A percentile compares a stretch with the other conserved stretches of the same genome.
These are phyloP conservation scores for Coelopa pilipes DNA, from an alignment of 2,888 invertebrate species.

Conservation along the genomic window DNA sequence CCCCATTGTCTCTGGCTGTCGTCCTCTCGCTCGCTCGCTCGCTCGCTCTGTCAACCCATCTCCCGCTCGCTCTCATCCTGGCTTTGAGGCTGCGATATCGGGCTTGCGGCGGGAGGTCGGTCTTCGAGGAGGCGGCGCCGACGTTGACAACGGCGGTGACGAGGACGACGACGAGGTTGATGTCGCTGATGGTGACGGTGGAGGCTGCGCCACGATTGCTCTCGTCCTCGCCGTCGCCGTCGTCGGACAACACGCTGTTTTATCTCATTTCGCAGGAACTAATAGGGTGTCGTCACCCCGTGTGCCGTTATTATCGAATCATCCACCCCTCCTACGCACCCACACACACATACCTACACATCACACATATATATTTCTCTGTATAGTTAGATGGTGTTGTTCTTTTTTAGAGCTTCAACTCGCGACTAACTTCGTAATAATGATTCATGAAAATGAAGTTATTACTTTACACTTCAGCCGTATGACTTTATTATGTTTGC, in stretches of 20 bases:
- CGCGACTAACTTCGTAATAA: constrained; percentile 13
- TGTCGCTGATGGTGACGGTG: no score
- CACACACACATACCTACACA: neutral
- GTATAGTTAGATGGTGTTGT: neutral
- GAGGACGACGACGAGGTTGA: no score
- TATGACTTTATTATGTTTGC: constrained; percentile 22
- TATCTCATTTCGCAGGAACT: constrained; percentile 11
- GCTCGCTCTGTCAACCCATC: neutral
- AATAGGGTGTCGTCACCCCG: constrained; percentile 4
- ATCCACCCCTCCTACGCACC: neutral
- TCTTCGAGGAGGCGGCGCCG: neutral
- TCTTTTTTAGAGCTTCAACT: constrained; percentile 5
- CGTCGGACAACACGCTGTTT: constrained; percentile 3
- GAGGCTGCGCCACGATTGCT: no score
- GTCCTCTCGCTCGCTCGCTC: no score
- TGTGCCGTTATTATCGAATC: constrained; percentile 6
- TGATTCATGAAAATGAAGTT: constrained; percentile 16
- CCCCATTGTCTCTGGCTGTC: no score
- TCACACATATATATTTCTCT: neutral
- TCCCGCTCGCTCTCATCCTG: neutral
- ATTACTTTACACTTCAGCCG: constrained; percentile 4
- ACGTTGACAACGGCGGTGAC: no score
- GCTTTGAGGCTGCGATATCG: neutral
- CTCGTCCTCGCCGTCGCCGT: no score
- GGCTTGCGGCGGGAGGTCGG: neutral